Percentiles rank a stretch among this genome's conserved stretches.
Conservation (phyloP, 2,113 vertebrate species). For the Megaceryle torquata region DNA sequence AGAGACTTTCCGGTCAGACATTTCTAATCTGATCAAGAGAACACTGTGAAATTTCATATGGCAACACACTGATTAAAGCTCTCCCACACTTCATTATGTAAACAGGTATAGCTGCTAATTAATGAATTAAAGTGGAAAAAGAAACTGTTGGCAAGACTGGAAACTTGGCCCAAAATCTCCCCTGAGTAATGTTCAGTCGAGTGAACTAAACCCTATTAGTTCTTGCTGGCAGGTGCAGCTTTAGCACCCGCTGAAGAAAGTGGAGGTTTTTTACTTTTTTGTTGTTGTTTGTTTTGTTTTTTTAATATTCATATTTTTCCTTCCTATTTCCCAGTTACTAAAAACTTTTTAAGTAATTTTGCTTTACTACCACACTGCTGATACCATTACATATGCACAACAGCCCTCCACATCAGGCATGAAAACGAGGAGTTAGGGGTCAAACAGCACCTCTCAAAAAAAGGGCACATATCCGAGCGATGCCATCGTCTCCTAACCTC, state of each 20-base stretch:
- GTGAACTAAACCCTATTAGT: background rate
- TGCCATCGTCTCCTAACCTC: background rate
- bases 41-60: background rate
- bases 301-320: background rate
- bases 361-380: background rate
- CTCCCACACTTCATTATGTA: background rate
- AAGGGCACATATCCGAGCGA: background rate
- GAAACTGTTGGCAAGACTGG: background rate
- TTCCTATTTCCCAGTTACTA: background rate
- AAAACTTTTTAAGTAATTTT: background rate
- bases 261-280: background rate
- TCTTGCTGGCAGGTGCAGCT: background rate
- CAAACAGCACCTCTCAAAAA: background rate
- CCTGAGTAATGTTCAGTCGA: background rate
- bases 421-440: background rate
- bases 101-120: conserved; percentile 11
- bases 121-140: conserved; percentile 3
- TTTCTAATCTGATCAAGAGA: background rate
- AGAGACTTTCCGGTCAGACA: background rate
- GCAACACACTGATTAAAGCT: background rate
- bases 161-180: conserved; percentile 22
- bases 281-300: background rate
- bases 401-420: background rate
- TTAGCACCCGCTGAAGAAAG: background rate
- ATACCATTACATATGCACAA: background rate